Evolutionary conservation across 2,797 vertebrate genomes (phyloP).

Genomic region (Squalus acanthias): DNA sequence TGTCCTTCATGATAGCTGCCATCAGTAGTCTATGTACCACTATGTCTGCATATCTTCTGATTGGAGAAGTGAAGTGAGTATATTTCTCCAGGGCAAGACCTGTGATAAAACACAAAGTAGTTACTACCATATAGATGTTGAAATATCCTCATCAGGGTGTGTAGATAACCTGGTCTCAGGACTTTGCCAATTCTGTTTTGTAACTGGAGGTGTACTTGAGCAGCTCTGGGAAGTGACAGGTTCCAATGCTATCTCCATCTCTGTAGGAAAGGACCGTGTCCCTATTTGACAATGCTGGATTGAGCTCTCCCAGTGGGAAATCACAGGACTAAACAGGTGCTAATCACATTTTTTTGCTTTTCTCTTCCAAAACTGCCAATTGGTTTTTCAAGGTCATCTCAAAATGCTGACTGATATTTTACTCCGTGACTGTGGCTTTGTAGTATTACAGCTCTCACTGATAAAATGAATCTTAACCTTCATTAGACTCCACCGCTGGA

Average conservation of each 20-base stretch:
- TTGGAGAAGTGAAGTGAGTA: conserved; percentile 96
- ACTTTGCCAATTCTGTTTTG: neutral
- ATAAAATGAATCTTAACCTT: neutral
- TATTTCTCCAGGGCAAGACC: conserved; percentile 88
- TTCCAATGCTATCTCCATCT: neutral
- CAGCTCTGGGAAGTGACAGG: neutral
- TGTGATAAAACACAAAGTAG: conserved; percentile 42
- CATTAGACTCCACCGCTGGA: neutral
- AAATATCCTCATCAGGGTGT: neutral
- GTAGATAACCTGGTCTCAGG: neutral
- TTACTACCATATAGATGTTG: neutral
- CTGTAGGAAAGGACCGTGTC: neutral
- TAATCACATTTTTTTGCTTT: too few species aligned
- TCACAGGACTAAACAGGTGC: too few species aligned
- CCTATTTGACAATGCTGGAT: neutral
- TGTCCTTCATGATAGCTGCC: conserved; percentile 62
- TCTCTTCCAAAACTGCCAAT: neutral
- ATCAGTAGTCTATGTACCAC: conserved; percentile 79
- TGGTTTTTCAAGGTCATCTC: neutral
- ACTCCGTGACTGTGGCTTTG: neutral
- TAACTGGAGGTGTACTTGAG: neutral
- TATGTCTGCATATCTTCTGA: conserved; percentile 88
- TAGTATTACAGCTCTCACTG: neutral
- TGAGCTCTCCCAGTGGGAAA: neutral
- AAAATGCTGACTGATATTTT: neutral